A percentile compares a stretch with the other conserved stretches of the same genome.
Conservation (phyloP, 2,888 invertebrate genomes). For the Emmelina monodactyla region DNA sequence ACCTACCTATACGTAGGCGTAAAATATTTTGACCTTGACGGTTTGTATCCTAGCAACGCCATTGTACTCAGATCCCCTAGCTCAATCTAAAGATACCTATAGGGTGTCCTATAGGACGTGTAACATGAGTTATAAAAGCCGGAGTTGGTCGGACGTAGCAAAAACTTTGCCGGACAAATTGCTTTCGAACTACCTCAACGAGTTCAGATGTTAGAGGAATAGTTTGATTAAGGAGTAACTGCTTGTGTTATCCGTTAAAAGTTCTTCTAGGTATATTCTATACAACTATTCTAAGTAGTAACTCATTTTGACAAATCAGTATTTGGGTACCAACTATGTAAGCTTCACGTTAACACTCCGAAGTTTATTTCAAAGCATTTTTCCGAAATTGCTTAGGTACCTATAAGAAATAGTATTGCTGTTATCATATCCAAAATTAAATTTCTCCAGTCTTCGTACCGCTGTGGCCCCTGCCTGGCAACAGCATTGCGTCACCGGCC, state of each 20-base stretch:
- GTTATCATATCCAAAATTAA: constrained; percentile 5
- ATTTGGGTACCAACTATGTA: too few species aligned
- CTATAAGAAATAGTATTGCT: too few species aligned
- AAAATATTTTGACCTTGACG: constrained; percentile 56
- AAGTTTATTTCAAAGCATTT: too few species aligned
- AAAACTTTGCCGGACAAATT: constrained; percentile 2
- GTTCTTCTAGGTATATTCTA: too few species aligned
- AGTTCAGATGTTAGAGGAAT: background rate
- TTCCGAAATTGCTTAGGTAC: too few species aligned
- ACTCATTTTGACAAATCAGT: too few species aligned
- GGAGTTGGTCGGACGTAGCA: constrained; percentile 10
- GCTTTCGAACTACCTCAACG: background rate
- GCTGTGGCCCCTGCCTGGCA: constrained; percentile 28
- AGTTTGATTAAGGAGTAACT: background rate
- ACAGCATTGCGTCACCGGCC: constrained; percentile 39
- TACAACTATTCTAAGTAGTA: too few species aligned
- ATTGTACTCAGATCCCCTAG: constrained; percentile 50
- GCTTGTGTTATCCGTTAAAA: too few species aligned
- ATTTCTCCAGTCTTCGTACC: too few species aligned
- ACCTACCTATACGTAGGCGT: constrained; percentile 32
- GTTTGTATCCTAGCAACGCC: constrained; percentile 58
- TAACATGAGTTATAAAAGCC: constrained; percentile 32
- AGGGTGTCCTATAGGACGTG: constrained; percentile 38
- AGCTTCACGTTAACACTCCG: too few species aligned
- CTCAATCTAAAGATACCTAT: constrained; percentile 54